A percentile compares a stretch with the other conserved stretches of the same genome.
These are phyloP conservation scores for Tinea trinotella DNA, from an alignment of 2,888 invertebrate genomes.

Conservation along the genomic window DNA sequence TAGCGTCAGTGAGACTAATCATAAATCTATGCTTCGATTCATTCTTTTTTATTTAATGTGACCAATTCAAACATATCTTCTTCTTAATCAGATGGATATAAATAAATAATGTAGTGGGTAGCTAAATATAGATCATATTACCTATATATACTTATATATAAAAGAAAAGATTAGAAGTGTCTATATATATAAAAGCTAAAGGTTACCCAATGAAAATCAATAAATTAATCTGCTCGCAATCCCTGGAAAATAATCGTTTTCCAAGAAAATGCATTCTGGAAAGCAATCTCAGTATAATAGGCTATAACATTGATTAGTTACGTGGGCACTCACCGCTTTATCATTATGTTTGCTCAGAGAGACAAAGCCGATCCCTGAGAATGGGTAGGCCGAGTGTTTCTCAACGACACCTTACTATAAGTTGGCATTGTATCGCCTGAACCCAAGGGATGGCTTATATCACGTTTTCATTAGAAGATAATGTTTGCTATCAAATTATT, in stretches of 20 bases:
- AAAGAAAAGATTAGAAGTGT: too few species aligned
- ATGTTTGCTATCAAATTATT: not conserved
- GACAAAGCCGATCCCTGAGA: not conserved
- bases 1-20: too few species aligned
- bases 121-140: too few species aligned
- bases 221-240: too few species aligned
- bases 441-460: not conserved
- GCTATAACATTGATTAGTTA: conserved; percentile 27
- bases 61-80: too few species aligned
- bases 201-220: too few species aligned
- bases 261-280: conserved; percentile 2
- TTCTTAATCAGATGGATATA: too few species aligned
- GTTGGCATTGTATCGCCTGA: not conserved
- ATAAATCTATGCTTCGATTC: too few species aligned
- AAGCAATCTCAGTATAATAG: conserved; percentile 25
- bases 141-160: too few species aligned
- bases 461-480: not conserved
- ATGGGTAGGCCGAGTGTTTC: not conserved
- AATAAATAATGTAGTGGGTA: too few species aligned
- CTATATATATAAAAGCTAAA: too few species aligned
- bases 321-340: conserved; percentile 21
- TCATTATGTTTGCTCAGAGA: conserved; percentile 3
- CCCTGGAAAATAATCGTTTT: not conserved
- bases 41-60: too few species aligned
- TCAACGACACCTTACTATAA: not conserved